phyloP scores from a whole-genome alignment of 2,797 vertebrate species.

The Centroberyx gerrardi region DNA sequence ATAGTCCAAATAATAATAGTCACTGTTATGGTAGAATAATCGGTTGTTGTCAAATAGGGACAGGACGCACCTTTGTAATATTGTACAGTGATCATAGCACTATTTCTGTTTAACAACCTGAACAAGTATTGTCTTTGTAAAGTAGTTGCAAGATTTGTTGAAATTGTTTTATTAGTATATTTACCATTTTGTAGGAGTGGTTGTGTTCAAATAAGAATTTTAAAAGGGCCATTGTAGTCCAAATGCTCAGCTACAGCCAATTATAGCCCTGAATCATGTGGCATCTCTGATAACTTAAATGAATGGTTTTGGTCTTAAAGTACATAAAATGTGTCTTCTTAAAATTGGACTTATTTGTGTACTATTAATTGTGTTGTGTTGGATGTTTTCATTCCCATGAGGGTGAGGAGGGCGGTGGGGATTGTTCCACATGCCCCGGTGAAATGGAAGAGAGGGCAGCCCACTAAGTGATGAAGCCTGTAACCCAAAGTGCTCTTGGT shows the following conservation, averaged over 20 bases:
- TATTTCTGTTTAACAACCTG: slow-evolving; percentile 34
- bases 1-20: slow-evolving; percentile 29
- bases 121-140: slow-evolving; percentile 45
- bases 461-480: slow-evolving; percentile 76
- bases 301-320: slow-evolving; percentile 29
- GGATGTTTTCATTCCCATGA: too few species aligned
- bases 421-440: too few species aligned
- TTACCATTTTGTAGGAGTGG: slow-evolving; percentile 28
- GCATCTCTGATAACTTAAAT: neutral
- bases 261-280: slow-evolving; percentile 21
- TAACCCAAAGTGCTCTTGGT: slow-evolving; percentile 13
- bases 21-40: slow-evolving; percentile 10
- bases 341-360: too few species aligned
- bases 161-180: slow-evolving; percentile 50
- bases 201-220: slow-evolving; percentile 41
- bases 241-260: slow-evolving; percentile 30
- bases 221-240: slow-evolving; percentile 29
- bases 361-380: slow-evolving; percentile 6
- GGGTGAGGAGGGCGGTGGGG: too few species aligned
- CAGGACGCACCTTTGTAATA: slow-evolving; percentile 26
- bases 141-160: slow-evolving; percentile 58
- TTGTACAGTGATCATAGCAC: slow-evolving; percentile 13
- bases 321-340: slow-evolving; percentile 26
- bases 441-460: too few species aligned
- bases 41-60: slow-evolving; percentile 13